Evolutionary conservation across 1,140 invertebrate genomes (phyloP).

Genomic region (Mamestra configurata): DNA sequence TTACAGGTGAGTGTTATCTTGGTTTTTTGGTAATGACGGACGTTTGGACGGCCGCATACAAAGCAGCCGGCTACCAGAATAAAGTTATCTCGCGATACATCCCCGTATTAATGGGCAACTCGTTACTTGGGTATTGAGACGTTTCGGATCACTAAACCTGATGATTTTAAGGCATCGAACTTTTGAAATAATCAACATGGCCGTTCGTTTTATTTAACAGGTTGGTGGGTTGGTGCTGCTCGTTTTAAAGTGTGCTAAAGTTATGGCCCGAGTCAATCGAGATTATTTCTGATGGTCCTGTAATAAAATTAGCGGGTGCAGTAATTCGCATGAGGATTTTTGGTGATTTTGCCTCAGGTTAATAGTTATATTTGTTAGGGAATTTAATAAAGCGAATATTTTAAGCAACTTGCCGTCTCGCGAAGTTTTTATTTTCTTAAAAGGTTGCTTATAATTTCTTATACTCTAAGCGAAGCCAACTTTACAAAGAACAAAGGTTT

Average conservation of each 20-base stretch:
- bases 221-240: constrained; percentile 36
- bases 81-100: constrained; percentile 88
- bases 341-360: not conserved
- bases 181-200: constrained; percentile 61
- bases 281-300: not conserved
- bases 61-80: constrained; percentile 88
- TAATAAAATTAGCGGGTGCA: constrained; percentile 15
- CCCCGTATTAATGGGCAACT: constrained; percentile 87
- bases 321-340: not conserved
- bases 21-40: constrained; percentile 80
- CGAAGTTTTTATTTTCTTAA: too few species aligned
- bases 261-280: not conserved
- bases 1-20: constrained; percentile 57
- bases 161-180: constrained; percentile 78
- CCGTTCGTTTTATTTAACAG: constrained; percentile 40
- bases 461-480: too few species aligned
- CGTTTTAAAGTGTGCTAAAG: constrained; percentile 23
- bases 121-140: constrained; percentile 87
- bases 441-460: too few species aligned
- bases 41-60: constrained; percentile 85
- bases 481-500: too few species aligned
- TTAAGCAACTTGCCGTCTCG: not conserved
- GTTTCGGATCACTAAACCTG: constrained; percentile 73
- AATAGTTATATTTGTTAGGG: not conserved
- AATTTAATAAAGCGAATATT: not conserved